Base-by-base conservation (phyloP, 2,113 vertebrate genomes). In the Sprattus sprattus region DNA sequence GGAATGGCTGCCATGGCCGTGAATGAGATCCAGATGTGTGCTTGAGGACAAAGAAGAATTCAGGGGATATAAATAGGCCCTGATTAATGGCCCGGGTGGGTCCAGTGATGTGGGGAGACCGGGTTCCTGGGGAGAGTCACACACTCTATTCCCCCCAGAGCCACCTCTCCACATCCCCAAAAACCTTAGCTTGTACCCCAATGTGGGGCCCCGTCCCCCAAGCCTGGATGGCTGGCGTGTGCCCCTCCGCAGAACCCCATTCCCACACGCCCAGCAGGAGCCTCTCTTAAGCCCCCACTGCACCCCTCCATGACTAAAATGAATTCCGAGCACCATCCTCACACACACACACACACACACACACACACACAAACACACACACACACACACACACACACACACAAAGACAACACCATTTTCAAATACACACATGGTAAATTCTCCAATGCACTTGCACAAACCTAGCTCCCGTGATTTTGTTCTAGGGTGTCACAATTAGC, bases 21-120 rank as follows among this genome's bases (percentile, higher is more conserved):
- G 85, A 91, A 91, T 90, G 81, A 87, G 85, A 89, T 90, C 82
- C 90, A 91, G 89, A 91, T 91, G 90, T 86, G 81, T 75, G 85
- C 67, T 83, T 85, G 80, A 84, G 49, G 80, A 90, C 86, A 84
- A 82, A 90, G 85, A 75, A 49, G 83, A 83, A 89, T 45, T 60
- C 18, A 84, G 16, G 25, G 87, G 88, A 86, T 88, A 89, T 88
- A 91, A 90, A 89, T 89, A 89, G 67, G 57, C 45, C 2, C 49
- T 84, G 86, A 89, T 81, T 87, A 83, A 86, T 54, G 75, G 82
- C 60, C 20, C 75, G 84, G 81, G 89, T 78, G 81, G 85, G 81
- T 83, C 25, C 81, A 82, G 32, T 7, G 32, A 81, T 85, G 82
- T 57, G 82, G 81, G n/a, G 81, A 45, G 39, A n/a, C 22, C 22